Base-by-base conservation (phyloP, 2,113 vertebrate species). In the Caranx melampygus region DNA sequence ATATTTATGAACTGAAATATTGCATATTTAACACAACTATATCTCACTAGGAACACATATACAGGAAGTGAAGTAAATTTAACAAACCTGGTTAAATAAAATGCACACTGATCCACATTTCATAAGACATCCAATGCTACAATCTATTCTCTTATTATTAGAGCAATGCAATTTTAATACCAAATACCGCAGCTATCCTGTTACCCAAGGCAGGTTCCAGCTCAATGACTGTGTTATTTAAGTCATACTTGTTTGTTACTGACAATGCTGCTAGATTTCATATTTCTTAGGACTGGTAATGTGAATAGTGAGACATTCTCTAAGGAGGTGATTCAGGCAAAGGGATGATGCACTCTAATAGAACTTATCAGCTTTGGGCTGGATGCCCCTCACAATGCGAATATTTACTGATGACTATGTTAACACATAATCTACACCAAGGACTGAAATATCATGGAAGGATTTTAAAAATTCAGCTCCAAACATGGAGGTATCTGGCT, bases 1-100 rank as follows among this genome's bases (percentile, higher is more conserved):
- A 68, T 49, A 85, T 83, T 84, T 74, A 84, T 82, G 6, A 72
- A 75, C 34, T 78, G 44, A 84, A 81, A 79, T 49, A 61, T 7
- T 85, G 45, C 47, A 69, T 73, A 79, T 78, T 66, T 68, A 63
- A 82, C 78, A 65, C 77, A 87, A 62, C 47, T 54, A 66, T 68
- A 74, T 42, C 78, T 73, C 62, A 81, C 62, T 70, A 72, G 60
- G 18, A 65, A 74, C 44, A 62, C 34, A 71, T 16, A 47, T 79
- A 57, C 44, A 63, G n/a, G 62, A 68, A 49, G 16, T 51, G 5
- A 31, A 60, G 45, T 58, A 1, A 70, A 37, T 47, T 59, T 4
- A 70, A 37, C 35, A 37, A 37, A 37, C 35, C 35, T 5, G 35
- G 5, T 37, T 26, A 33, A 14, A 63, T 3, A 68, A 42, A 60